Base-by-base conservation (phyloP, 2,797 vertebrate genomes). In the Malurus splendens region DNA sequence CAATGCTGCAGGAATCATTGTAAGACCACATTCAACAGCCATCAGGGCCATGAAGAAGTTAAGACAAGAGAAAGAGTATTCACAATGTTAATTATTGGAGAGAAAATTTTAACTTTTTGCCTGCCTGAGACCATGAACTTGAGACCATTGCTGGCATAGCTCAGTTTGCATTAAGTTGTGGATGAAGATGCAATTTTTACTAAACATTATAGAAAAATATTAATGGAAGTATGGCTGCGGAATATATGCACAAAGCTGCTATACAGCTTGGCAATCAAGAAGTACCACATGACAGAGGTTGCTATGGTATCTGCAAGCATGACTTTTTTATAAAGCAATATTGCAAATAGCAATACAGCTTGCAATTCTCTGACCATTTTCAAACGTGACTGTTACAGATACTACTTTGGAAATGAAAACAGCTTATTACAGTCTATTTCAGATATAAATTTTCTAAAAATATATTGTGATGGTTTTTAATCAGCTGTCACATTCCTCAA, bases 271-370 rank as follows among this genome's bases (percentile, higher is more conserved):
- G 57, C 25, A 87, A 81, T 56, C 72, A 81, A 41, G 41, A 66
- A 82, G 22, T 36, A 60, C 22, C 50, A 68, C 36, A 42, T 13
- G 54, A 89, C 12, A 55, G 36, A 32, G 44, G 89, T 89, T 90
- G 72, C 93, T 77, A 91, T 89, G 82, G 90, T 54, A 93, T 85
- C 76, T 75, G 74, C 60, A 87, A 90, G 73, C 71, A 27, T 10
- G 71, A 64, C 42, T 39, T 64, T 87, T 78, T 81, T 56, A 85
- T 54, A 83, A 87, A 79, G 71, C 56, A 70, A 11, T 82, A 88
- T 18, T 84, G 81, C 52, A 79, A 79, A 85, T 0, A 56, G 24
- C 56, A 84, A 38, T 62, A 41, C 12, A 70, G 44, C 23, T 39
- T 23, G 22, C 18, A 90, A 83, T 75, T 73, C 60, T 78, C 38